A percentile compares a stretch with the other conserved stretches of the same genome.
These are phyloP conservation scores for Drosophila pandora DNA, from an alignment of 1,140 invertebrate genomes.

Conservation along the genomic window DNA sequence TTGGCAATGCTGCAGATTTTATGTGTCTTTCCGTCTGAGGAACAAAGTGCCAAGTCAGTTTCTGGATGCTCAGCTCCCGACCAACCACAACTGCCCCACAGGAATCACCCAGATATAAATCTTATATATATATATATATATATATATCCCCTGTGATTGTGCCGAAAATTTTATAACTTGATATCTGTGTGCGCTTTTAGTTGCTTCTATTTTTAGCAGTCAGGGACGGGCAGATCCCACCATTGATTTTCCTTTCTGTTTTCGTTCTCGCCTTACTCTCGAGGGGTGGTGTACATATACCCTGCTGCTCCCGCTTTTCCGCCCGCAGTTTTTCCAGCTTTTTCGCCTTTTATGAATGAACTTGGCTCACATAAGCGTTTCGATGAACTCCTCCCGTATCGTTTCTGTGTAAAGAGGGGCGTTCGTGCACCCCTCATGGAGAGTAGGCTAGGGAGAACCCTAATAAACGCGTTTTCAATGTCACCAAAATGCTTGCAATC, in stretches of 20 bases:
- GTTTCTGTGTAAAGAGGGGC: conserved; percentile 4
- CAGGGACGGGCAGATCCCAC: conserved; percentile 21
- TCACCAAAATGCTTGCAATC: conserved; percentile 63
- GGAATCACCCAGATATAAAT: background rate
- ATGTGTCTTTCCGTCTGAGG: conserved; percentile 28
- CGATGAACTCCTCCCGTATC: conserved; percentile 34
- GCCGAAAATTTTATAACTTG: conserved; percentile 44
- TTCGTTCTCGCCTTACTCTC: conserved; percentile 1
- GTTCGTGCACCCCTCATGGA: conserved; percentile 38
- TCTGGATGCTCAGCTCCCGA: conserved; percentile 40
- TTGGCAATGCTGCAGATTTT: conserved; percentile 26
- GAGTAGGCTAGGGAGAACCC: conserved; percentile 15
- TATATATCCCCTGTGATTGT: conserved; percentile 5
- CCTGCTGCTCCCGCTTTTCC: background rate
- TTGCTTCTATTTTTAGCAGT: conserved; percentile 37
- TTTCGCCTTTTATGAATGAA: conserved; percentile 77
- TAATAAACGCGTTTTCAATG: conserved; percentile 65
- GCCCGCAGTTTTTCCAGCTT: conserved; percentile 8
- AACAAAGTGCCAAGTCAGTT: conserved; percentile 50
- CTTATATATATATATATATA: background rate
- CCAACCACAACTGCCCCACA: conserved; percentile 12
- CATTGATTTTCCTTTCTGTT: conserved; percentile 33
- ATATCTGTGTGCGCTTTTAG: conserved; percentile 19
- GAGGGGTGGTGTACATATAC: too few species aligned
- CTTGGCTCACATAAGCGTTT: conserved; percentile 59